Evolutionary conservation across 2,888 invertebrate species (phyloP).

Genomic region (Apodemia mormo): DNA sequence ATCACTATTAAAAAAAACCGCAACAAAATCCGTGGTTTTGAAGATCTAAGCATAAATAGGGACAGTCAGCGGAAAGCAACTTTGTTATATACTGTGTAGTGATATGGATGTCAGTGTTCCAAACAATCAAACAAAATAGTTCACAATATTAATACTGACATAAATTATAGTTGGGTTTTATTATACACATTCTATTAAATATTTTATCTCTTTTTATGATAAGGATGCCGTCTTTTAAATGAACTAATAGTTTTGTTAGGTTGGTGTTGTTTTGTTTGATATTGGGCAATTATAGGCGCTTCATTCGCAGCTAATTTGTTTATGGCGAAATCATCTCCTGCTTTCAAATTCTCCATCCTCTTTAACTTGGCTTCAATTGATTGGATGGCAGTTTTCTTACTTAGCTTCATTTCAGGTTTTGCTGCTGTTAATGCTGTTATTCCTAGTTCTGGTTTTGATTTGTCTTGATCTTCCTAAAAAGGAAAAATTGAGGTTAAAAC

Average conservation of each 20-base stretch:
- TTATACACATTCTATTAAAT: not conserved
- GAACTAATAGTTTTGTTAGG: slow-evolving; percentile 60
- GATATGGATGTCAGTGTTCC: too few species aligned
- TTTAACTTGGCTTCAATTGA: slow-evolving; percentile 94
- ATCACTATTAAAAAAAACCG: too few species aligned
- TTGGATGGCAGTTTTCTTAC: slow-evolving; percentile 90
- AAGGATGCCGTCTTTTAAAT: slow-evolving; percentile 71
- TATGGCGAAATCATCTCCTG: slow-evolving; percentile 87
- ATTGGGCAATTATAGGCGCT: slow-evolving; percentile 85
- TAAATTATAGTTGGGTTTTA: not conserved
- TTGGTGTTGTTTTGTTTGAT: slow-evolving; percentile 80
- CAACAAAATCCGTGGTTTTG: too few species aligned
- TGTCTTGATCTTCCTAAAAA: slow-evolving; percentile 87
- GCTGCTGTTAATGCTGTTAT: slow-evolving; percentile 89
- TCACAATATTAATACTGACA: slow-evolving; percentile 16
- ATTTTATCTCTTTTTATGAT: slow-evolving; percentile 72
- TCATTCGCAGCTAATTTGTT: slow-evolving; percentile 86
- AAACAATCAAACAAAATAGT: too few species aligned
- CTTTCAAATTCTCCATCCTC: slow-evolving; percentile 86
- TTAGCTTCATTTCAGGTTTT: slow-evolving; percentile 83
- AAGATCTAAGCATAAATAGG: too few species aligned
- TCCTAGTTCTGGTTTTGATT: slow-evolving; percentile 87
- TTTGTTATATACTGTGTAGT: too few species aligned
- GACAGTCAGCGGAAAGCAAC: too few species aligned
- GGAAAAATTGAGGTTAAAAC: not conserved